A percentile compares a stretch with the other conserved stretches of the same genome.
These are phyloP conservation scores for Caranx ignobilis DNA, from an alignment of 2,113 vertebrate genomes.

Conservation along the genomic window DNA sequence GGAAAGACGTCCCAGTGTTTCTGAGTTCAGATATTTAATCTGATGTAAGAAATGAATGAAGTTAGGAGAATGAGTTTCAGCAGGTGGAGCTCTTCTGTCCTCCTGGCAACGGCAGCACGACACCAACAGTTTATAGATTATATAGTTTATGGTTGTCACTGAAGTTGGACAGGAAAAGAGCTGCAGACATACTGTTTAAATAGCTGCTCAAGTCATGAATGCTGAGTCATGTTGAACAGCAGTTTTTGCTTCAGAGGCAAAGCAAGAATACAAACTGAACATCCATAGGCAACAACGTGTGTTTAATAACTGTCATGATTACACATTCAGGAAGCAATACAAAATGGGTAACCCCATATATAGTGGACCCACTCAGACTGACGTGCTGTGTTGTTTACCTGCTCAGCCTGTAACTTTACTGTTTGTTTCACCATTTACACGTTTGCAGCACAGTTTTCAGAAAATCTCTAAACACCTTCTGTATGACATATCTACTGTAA, in stretches of 20 bases:
- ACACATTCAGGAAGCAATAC: no score
- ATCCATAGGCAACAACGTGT: neutral
- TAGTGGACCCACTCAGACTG: no score
- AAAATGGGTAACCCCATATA: no score
- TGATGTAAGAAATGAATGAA: neutral
- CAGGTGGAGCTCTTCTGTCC: slow-evolving; percentile 59
- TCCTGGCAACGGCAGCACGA: neutral
- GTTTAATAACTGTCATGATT: no score
- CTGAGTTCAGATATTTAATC: slow-evolving; percentile 15
- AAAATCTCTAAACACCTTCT: no score
- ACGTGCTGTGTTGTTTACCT: no score
- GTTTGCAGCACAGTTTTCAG: no score
- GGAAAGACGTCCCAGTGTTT: slow-evolving; percentile 15
- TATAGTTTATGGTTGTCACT: neutral
- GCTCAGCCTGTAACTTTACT: no score
- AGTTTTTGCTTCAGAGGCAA: neutral
- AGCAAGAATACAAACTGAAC: neutral
- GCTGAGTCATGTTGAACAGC: neutral
- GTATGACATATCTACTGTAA: no score
- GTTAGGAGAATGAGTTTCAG: slow-evolving; percentile 28
- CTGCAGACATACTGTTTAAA: neutral
- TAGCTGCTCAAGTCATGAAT: neutral
- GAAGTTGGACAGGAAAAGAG: slow-evolving; percentile 19
- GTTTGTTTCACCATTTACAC: no score
- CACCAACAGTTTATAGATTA: neutral